Base-by-base conservation (phyloP, 2,113 vertebrate species). In the Prochilodus magdalenae region DNA sequence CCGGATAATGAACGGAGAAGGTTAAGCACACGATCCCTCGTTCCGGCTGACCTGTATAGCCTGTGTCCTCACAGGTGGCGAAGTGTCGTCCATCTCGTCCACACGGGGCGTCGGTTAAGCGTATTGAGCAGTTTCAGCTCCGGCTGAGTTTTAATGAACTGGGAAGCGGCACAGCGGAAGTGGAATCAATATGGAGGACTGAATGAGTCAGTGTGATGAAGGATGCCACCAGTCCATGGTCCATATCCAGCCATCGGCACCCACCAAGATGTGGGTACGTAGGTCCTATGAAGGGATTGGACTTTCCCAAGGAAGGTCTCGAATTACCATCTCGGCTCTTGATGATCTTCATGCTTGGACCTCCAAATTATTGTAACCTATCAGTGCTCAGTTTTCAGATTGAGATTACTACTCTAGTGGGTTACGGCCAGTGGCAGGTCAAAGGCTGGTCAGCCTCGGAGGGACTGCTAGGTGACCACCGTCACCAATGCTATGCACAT, bases 71-170 rank as follows among this genome's bases (percentile, higher is more conserved):
- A n/a, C 53, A 22, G 5, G 53, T 1, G 47, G 29, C 63, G 44
- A 55, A 80, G 62, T 29, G 27, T 29, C 11, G 27, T 30, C 30
- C 30, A 22, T 67, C 20, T 8, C 4, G 15, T 65, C 12, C 62
- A 30, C 29, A 67, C 29, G 3, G 62, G 15, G 29, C 15, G 49
- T 63, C 63, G 26, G 65, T 33, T 33, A 27, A 73, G 69, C 18
- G 18, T 30, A 8, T 30, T 63, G 18, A 47, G 27, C 53, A 55
- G 7, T 55, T 55, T 22, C 53, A 55, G 49, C 49, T 1, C 5
- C 53, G 1, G 49, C 49, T 73, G 40, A n/a, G 47, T 75, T 74
- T 74, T 67, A 57, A 67, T 67, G 71, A 67, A 73, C 44, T 30
- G 0, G 44, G 49, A 53, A 57, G 47, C 49, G 36, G 49, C 60